Percentiles rank a stretch among this genome's conserved stretches.
These are phyloP conservation scores for Ctenosaura bakeri DNA, from an alignment of 2,797 vertebrate genomes.

Conservation along the genomic window DNA sequence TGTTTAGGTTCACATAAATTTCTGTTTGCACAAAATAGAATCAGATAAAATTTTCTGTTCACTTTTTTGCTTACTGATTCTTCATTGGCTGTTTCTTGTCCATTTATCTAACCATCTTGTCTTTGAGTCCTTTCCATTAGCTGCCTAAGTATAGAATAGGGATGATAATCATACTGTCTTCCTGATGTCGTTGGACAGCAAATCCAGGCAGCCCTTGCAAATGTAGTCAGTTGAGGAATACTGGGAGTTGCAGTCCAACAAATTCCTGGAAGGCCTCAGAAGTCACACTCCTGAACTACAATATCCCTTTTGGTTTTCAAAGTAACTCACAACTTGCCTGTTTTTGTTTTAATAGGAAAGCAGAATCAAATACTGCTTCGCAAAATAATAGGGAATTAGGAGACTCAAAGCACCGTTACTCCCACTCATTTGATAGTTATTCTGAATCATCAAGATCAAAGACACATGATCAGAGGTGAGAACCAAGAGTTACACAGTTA, in stretches of 20 bases:
- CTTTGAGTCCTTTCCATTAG: background rate
- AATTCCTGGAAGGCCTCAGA: too few relatives aligned
- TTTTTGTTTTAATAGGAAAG: conserved; percentile 78
- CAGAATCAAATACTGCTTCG: conserved; percentile 75
- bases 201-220: too few relatives aligned
- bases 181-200: too few relatives aligned
- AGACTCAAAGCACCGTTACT: conserved; percentile 76
- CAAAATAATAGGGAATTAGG: conserved; percentile 73
- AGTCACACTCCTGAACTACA: background rate
- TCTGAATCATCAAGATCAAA: conserved; percentile 87
- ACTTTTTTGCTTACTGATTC: background rate
- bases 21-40: background rate
- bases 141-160: background rate
- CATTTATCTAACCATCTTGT: conserved; percentile 13
- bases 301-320: conserved; percentile 18
- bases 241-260: too few relatives aligned
- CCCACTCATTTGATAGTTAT: conserved; percentile 82
- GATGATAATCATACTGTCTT: too few relatives aligned
- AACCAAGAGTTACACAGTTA: conserved; percentile 6
- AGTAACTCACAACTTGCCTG: background rate
- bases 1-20: background rate
- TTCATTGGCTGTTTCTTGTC: background rate
- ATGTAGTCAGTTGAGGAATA: too few relatives aligned
- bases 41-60: background rate
- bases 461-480: conserved; percentile 86